phyloP scores from a whole-genome alignment of 2,113 vertebrate genomes.

The Mustela lutreola region DNA sequence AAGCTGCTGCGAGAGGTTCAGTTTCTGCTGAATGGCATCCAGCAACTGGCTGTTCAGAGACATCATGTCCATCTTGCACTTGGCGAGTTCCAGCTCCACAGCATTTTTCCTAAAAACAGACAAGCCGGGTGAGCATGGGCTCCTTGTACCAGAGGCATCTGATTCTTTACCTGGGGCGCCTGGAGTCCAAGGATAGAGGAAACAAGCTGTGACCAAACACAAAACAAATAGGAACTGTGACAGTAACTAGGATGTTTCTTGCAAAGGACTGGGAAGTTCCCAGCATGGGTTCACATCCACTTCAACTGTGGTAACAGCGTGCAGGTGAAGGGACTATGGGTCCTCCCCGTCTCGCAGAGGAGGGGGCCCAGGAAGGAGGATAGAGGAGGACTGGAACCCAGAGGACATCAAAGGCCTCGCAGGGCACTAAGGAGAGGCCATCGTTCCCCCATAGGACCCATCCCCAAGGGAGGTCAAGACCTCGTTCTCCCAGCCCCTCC shows the following conservation, averaged over 20 bases:
- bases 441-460: neutral
- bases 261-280: neutral
- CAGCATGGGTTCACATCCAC: neutral
- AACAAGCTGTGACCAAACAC: neutral
- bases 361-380: neutral
- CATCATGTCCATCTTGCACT: slow-evolving; percentile 99
- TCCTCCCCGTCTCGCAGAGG: neutral
- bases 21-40: slow-evolving; percentile 99
- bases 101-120: slow-evolving; percentile 94
- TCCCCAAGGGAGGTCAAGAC: neutral
- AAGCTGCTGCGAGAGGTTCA: slow-evolving; percentile 98
- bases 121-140: neutral
- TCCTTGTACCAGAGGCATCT: neutral
- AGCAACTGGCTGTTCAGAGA: slow-evolving; percentile 97
- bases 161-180: neutral
- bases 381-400: neutral
- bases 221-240: neutral
- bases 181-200: neutral
- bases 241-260: neutral
- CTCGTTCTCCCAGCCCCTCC: neutral
- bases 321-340: neutral
- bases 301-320: neutral
- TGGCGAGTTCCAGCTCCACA: slow-evolving; percentile 96
- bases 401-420: neutral
- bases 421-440: neutral